Evolutionary conservation across 2,888 invertebrate genomes (phyloP).

Genomic region (Eubasilissa splendida): DNA sequence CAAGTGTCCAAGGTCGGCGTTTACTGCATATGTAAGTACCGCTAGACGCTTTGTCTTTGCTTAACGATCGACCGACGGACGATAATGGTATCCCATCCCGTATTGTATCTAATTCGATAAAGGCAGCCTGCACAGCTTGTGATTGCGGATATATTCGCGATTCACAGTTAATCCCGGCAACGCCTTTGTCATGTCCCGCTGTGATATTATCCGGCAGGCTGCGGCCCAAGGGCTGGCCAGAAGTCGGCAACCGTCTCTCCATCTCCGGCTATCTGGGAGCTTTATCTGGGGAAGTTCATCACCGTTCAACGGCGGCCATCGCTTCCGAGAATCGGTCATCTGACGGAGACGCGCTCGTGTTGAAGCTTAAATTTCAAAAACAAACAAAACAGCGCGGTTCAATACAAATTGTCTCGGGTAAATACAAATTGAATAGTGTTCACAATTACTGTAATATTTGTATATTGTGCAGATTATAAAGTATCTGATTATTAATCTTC

Average conservation of each 20-base stretch:
- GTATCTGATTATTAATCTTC: too few species aligned
- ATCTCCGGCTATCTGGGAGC: not conserved
- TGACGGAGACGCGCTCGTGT: not conserved
- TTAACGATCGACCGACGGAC: slow-evolving; percentile 14
- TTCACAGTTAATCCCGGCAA: slow-evolving; percentile 50
- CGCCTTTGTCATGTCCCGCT: slow-evolving; percentile 46
- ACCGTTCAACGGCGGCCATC: slow-evolving; percentile 27
- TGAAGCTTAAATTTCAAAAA: slow-evolving; percentile 33
- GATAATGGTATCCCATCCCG: slow-evolving; percentile 40
- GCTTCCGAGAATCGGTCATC: slow-evolving; percentile 32
- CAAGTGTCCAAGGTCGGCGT: slow-evolving; percentile 15
- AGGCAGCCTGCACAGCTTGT: slow-evolving; percentile 28
- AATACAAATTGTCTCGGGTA: slow-evolving; percentile 5
- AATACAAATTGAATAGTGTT: slow-evolving; percentile 30
- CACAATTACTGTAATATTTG: slow-evolving; percentile 18
- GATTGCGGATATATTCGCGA: slow-evolving; percentile 51
- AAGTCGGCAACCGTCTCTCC: slow-evolving; percentile 20
- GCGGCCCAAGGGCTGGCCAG: slow-evolving; percentile 14
- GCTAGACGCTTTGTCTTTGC: slow-evolving; percentile 39
- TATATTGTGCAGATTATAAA: not conserved
- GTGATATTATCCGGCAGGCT: slow-evolving; percentile 42
- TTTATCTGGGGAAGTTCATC: slow-evolving; percentile 33
- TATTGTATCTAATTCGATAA: slow-evolving; percentile 52
- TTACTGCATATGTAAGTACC: slow-evolving; percentile 17
- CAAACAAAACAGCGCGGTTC: slow-evolving; percentile 20